phyloP scores from a whole-genome alignment of 2,113 vertebrate species.

The Zosterops pallidus region DNA sequence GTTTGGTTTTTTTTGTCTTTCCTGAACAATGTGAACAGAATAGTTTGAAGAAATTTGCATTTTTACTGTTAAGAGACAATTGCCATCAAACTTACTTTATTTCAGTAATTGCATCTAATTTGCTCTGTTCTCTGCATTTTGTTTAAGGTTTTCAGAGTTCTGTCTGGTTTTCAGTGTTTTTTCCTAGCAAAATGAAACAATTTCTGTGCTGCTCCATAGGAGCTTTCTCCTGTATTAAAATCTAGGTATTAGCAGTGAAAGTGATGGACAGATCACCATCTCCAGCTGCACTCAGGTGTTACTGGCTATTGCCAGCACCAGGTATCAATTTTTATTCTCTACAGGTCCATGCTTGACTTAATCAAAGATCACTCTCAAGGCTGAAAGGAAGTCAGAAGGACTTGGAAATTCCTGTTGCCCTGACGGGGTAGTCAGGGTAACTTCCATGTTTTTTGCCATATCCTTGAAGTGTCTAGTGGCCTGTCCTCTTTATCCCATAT shows the following conservation, averaged over 20 bases:
- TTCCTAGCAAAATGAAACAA: background rate
- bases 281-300: background rate
- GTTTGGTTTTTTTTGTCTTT: background rate
- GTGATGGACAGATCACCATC: background rate
- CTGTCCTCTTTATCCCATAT: background rate
- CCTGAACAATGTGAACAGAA: background rate
- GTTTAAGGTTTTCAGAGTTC: background rate
- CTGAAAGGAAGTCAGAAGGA: background rate
- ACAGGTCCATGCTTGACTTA: background rate
- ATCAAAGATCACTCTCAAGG: background rate
- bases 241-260: background rate
- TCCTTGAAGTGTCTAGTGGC: background rate
- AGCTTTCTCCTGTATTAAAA: background rate
- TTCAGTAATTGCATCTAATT: background rate
- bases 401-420: background rate
- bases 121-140: background rate
- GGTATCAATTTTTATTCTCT: background rate
- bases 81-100: background rate
- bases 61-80: background rate
- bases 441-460: background rate
- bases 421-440: background rate
- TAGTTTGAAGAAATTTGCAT: background rate
- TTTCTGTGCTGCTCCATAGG: background rate
- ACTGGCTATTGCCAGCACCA: background rate
- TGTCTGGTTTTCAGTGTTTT: background rate